These are phyloP conservation scores for Macropis europaea DNA, from an alignment of 2,888 invertebrate species.

Conservation along the genomic window DNA sequence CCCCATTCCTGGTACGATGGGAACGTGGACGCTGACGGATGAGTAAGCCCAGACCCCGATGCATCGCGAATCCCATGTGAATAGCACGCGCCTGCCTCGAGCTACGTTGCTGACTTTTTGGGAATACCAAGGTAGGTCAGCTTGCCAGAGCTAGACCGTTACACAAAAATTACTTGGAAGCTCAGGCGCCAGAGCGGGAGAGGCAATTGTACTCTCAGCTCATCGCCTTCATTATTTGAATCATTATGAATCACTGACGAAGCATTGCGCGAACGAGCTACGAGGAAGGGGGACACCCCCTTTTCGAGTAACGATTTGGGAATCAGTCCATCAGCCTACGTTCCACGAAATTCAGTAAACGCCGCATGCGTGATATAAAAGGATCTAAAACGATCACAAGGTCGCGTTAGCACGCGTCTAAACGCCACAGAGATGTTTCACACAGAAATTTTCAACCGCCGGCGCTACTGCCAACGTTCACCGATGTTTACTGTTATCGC, in stretches of 20 bases:
- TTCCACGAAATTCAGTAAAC: slow-evolving; percentile 36
- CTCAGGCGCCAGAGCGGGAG: slow-evolving; percentile 34
- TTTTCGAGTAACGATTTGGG: neutral
- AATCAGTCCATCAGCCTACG: slow-evolving; percentile 8
- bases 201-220: slow-evolving; percentile 58
- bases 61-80: neutral
- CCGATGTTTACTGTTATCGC: neutral
- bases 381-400: slow-evolving; percentile 20
- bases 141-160: slow-evolving; percentile 37
- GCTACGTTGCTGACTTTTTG: slow-evolving; percentile 51
- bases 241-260: slow-evolving; percentile 48
- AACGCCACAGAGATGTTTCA: neutral
- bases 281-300: neutral
- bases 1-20: slow-evolving; percentile 58
- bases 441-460: neutral
- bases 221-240: slow-evolving; percentile 56
- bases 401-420: neutral
- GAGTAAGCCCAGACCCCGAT: slow-evolving; percentile 42
- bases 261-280: neutral
- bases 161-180: slow-evolving; percentile 58
- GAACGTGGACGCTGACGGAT: slow-evolving; percentile 35
- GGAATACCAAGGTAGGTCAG: slow-evolving; percentile 48
- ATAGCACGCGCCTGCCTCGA: slow-evolving; percentile 31
- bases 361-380: neutral
- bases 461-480: neutral